These are phyloP conservation scores for Pollimyrus isidori DNA, from an alignment of 2,113 vertebrate genomes.

Conservation along the genomic window DNA sequence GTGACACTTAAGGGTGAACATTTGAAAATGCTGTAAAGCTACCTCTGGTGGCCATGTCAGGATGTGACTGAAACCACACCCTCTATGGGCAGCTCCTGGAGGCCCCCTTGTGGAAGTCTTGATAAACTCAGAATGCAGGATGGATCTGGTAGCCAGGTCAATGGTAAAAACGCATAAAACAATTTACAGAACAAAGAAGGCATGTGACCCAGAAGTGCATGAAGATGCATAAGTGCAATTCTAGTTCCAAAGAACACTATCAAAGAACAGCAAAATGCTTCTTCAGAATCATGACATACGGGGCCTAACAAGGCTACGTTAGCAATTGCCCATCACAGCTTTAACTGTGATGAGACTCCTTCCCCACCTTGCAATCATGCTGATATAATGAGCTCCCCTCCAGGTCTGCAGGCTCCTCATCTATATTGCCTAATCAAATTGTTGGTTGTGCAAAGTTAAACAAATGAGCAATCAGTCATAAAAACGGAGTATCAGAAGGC, in stretches of 20 bases:
- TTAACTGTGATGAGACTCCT: not conserved
- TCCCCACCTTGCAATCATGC: not conserved
- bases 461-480: slow-evolving; percentile 4
- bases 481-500: not conserved
- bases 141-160: not conserved
- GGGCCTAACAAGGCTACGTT: not conserved
- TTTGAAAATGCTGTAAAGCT: not conserved
- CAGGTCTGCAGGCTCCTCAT: not conserved
- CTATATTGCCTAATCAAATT: slow-evolving; percentile 3
- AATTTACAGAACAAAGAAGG: not conserved
- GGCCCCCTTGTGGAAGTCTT: not conserved
- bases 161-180: not conserved
- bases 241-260: not conserved
- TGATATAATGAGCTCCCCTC: not conserved
- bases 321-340: slow-evolving; percentile 3
- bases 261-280: not conserved
- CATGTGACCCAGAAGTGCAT: not conserved
- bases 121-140: not conserved
- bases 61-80: not conserved
- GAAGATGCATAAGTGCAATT: not conserved
- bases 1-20: not conserved
- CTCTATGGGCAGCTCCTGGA: not conserved
- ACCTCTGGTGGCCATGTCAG: not conserved
- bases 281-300: not conserved
- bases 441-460: slow-evolving; percentile 1